Base-by-base conservation (phyloP, 2,113 vertebrate species). In the Paracyprichromis sp. region DNA sequence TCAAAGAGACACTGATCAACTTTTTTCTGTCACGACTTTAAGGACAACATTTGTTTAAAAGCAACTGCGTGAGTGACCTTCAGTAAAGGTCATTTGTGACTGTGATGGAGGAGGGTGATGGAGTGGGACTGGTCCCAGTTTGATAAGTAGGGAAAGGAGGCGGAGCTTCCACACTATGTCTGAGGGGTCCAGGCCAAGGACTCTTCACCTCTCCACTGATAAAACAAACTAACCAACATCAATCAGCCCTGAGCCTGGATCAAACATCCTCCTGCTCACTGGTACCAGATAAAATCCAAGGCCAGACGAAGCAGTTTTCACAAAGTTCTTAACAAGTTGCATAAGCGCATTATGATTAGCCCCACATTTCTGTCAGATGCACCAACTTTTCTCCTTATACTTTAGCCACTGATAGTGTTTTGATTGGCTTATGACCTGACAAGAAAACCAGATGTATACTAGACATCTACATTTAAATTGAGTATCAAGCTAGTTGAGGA, bases 61-160 rank as follows among this genome's bases (percentile, higher is more conserved):
- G 73, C 89, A 93, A 89, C 92, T 93, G 86, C 29, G 63, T 12
- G 7, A 3, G n/a, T 90, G 93, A 94, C 96, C 96, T 96, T 95
- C 92, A 59, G 16, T 91, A 88, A 94, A 96, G 95, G 95, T 92
- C 36, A 76, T 69, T 40, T 52, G 73, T 52, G 73, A 78, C 26
- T 50, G 69, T 9, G 69, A 73, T 73, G 5, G 40, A 3, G 29
- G 79, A 59, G 19, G 76, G 69, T 5, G 11, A 17, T 5, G n/a
- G 2, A 10, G 17, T 3, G 12, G 26, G 43, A 86, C 36, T 71
- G 52, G 34, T 83, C 31, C 66, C 26, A 50, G 36, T 63, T 29
- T 80, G 78, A 57, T 86, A 71, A 85, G 79, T 78, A 9, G 14
- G 21, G 6, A 29, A 9, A 14, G 21, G 7, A n/a, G 29, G 43